Base-by-base conservation (phyloP, 2,888 invertebrate genomes). In the Drosophila emarginata region DNA sequence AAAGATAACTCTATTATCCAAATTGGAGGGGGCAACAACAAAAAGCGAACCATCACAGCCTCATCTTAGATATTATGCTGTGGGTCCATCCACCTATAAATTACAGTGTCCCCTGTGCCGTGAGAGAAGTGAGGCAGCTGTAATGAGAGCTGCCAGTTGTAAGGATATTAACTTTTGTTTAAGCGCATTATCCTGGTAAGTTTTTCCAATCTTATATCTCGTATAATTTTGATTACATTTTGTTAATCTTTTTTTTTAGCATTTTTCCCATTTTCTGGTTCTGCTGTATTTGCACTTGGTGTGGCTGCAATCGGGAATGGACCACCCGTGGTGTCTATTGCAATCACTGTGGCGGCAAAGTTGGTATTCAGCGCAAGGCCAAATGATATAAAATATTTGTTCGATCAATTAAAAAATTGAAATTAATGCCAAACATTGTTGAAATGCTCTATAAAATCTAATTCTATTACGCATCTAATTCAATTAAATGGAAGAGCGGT, bases 21-120 rank as follows among this genome's bases (percentile, higher is more conserved):
- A 77, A 21, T 32, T 77, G 62, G 78, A 78, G 11, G 54, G 72
- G 9, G 15, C 65, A 2, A 52, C 69, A 1, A 39, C 69, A 1
- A 39, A 45, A 45, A 21, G 67, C 0, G 21, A 70, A 2, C 4
- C 58, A 0, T 37, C 40, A 23, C 64, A 54, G 15, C 74, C 72
- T 1, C 83, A 82, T 3, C 61, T 91, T 52, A 86, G 88, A 2
- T 91, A 90, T 66, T 91, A 87, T 64, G 77, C 88, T 0, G 90
- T 90, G 0, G 91, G 91, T 0, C 91, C 91, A 0, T 89, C 88
- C 60, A 90, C 90, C 28, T 90, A 90, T 71, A 82, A 84, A 28
- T 61, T 91, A 54, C 78, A 84, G 39, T 91, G 91, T n/a, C 91
- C 91, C 2, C 78, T 91, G 56, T 91, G 91, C 66, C 74, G 78